These are phyloP conservation scores for Coremacera marginata DNA, from an alignment of 2,888 invertebrate species.

Conservation along the genomic window DNA sequence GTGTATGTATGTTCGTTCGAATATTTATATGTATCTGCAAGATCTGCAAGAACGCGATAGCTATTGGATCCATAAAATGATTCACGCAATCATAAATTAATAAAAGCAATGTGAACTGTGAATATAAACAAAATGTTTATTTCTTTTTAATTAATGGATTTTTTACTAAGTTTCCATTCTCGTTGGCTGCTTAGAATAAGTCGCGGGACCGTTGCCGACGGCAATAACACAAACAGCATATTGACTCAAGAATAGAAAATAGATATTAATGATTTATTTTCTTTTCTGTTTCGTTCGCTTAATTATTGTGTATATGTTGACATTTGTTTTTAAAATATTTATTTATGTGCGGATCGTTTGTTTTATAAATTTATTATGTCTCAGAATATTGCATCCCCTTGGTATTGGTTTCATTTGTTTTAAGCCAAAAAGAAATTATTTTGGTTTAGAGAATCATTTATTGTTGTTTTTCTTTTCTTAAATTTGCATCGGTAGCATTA, in stretches of 20 bases:
- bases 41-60: background rate
- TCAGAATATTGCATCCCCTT: too few species aligned
- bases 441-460: too few species aligned
- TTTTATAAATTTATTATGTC: conserved; percentile 41
- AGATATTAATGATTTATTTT: conserved; percentile 15
- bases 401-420: too few species aligned
- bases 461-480: too few species aligned
- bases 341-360: conserved; percentile 22
- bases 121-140: conserved; percentile 40
- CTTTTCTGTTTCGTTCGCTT: conserved; percentile 20
- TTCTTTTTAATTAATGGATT: conserved; percentile 41
- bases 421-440: too few species aligned
- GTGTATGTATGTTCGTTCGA: too few species aligned
- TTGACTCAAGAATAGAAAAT: background rate
- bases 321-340: conserved; percentile 24
- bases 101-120: conserved; percentile 56
- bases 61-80: conserved; percentile 47
- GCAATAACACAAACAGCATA: too few species aligned
- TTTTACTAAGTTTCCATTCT: conserved; percentile 17
- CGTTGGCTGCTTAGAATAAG: background rate
- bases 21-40: background rate
- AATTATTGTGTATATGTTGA: conserved; percentile 40
- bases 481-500: too few species aligned
- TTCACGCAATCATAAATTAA: conserved; percentile 64
- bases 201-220: too few species aligned